Conservation (phyloP, 2,113 vertebrate species). For the Sorex fumeus region DNA sequence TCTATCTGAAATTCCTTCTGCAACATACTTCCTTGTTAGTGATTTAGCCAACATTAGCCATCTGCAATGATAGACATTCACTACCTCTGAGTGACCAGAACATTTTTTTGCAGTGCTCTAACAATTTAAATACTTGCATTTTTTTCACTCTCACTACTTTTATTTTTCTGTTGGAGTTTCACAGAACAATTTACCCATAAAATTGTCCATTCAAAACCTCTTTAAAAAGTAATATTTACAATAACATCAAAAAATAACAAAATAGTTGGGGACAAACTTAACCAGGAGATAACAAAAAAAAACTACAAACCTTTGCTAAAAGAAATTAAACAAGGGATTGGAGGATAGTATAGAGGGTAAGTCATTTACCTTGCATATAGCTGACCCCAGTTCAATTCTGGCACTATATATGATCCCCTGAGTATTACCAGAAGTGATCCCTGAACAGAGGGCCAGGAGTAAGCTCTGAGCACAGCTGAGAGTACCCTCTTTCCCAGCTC, state of each 20-base stretch:
- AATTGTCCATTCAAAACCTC: background rate
- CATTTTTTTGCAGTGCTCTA: background rate
- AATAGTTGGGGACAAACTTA: slow-evolving; percentile 26
- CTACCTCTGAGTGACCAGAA: background rate
- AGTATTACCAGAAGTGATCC: no score
- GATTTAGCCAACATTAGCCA: background rate
- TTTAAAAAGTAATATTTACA: slow-evolving; percentile 3
- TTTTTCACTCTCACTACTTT: background rate
- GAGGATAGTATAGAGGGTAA: no score
- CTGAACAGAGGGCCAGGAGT: no score
- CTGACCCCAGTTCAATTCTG: no score
- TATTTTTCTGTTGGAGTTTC: background rate
- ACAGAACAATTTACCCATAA: background rate
- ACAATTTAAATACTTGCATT: background rate
- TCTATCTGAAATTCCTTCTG: slow-evolving; percentile 12
- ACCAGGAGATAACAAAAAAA: background rate
- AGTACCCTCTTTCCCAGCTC: no score
- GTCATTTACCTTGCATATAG: no score
- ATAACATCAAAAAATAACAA: slow-evolving; percentile 34
- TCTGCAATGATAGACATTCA: slow-evolving; percentile 35
- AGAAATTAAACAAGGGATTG: slow-evolving; percentile 1
- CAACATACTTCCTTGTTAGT: background rate
- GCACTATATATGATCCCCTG: no score
- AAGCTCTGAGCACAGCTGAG: no score
- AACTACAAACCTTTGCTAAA: slow-evolving; percentile 9